phyloP scores from a whole-genome alignment of 2,888 invertebrate genomes.

The Dusona sp. region DNA sequence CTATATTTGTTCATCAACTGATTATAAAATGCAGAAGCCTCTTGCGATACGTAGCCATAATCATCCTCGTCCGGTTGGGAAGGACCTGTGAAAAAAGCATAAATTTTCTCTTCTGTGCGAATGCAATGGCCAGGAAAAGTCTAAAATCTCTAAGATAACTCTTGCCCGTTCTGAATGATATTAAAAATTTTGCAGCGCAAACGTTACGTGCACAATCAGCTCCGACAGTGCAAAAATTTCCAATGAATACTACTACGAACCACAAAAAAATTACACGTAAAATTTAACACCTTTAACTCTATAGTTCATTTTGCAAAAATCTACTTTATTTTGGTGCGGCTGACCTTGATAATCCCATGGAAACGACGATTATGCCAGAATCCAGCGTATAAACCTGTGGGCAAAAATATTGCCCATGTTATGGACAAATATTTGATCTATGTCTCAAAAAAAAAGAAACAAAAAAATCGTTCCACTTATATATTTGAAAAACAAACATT shows the following conservation, averaged over 20 bases:
- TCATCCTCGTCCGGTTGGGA: slow-evolving; percentile 96
- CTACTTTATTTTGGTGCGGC: slow-evolving; percentile 62
- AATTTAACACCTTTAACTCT: neutral
- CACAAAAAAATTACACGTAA: neutral
- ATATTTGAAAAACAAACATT: neutral
- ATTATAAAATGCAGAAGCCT: slow-evolving; percentile 92
- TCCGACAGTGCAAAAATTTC: neutral
- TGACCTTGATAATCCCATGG: slow-evolving; percentile 75
- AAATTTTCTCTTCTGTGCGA: neutral
- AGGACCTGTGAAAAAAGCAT: slow-evolving; percentile 84
- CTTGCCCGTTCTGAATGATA: slow-evolving; percentile 51
- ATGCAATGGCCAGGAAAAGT: slow-evolving; percentile 26
- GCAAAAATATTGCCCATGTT: slow-evolving; percentile 79
- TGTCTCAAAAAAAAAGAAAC: slow-evolving; percentile 38
- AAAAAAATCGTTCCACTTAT: neutral
- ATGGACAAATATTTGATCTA: slow-evolving; percentile 65
- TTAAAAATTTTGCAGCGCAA: neutral
- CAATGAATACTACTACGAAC: slow-evolving; percentile 14
- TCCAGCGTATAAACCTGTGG: slow-evolving; percentile 77
- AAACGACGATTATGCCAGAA: slow-evolving; percentile 73
- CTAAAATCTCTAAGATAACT: slow-evolving; percentile 59
- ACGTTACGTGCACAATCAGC: neutral
- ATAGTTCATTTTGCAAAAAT: slow-evolving; percentile 38
- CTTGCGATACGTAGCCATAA: slow-evolving; percentile 95
- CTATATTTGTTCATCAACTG: slow-evolving; percentile 95